Evolutionary conservation across 2,797 vertebrate species (phyloP).

Genomic region (Acanthopagrus latus): DNA sequence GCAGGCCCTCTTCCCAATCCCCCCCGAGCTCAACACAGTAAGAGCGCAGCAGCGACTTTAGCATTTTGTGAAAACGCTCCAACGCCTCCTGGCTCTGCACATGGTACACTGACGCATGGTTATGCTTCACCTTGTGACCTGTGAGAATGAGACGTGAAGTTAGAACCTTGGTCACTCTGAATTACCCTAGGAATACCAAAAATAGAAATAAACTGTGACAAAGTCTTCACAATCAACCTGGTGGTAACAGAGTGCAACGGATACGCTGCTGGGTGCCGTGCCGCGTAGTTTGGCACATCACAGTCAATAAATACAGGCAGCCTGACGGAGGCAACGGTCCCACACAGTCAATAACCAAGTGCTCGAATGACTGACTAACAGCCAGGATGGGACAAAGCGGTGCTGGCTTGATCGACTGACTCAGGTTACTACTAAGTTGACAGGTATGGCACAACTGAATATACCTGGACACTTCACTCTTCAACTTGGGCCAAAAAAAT

Average conservation of each 20-base stretch:
- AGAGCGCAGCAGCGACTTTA: not conserved
- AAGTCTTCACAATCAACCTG: not conserved
- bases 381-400: not conserved
- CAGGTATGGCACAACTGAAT: too few relatives aligned
- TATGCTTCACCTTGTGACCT: not conserved
- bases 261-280: not conserved
- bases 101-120: not conserved
- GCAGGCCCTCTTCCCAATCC: too few relatives aligned
- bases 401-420: not conserved
- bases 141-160: not conserved
- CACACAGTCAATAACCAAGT: not conserved
- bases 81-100: not conserved
- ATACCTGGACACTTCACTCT: too few relatives aligned
- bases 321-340: not conserved
- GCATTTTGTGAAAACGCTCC: not conserved
- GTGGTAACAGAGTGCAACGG: not conserved
- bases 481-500: too few relatives aligned
- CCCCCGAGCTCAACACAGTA: too few relatives aligned
- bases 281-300: not conserved
- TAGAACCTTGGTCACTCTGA: not conserved
- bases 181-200: not conserved
- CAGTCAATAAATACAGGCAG: not conserved
- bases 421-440: not conserved
- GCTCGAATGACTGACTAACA: not conserved
- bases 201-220: not conserved